These are phyloP conservation scores for Thalpophila matura DNA, from an alignment of 2,888 invertebrate species.

Conservation along the genomic window DNA sequence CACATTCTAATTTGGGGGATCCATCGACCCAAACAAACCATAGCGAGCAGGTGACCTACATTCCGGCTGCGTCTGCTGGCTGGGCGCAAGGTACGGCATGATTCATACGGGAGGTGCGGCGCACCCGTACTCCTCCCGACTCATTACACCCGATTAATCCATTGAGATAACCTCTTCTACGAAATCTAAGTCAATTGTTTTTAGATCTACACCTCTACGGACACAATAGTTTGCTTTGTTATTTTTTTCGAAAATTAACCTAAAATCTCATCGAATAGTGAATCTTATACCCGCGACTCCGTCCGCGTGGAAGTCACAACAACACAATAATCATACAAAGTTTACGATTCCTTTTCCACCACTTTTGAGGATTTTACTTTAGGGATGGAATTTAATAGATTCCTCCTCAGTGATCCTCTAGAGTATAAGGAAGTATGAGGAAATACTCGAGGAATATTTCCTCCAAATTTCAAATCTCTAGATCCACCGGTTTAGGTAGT, in stretches of 20 bases:
- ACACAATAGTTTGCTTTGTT: not conserved
- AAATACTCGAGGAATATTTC: too few relatives aligned
- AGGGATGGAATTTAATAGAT: too few relatives aligned
- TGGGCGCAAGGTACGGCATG: slow-evolving; percentile 79
- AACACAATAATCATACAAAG: too few relatives aligned
- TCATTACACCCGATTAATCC: slow-evolving; percentile 41
- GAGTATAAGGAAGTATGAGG: too few relatives aligned
- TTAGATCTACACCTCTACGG: slow-evolving; percentile 3
- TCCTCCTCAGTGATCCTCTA: too few relatives aligned
- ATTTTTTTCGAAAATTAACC: not conserved
- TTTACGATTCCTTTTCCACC: too few relatives aligned
- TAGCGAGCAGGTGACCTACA: slow-evolving; percentile 88
- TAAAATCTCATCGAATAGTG: not conserved
- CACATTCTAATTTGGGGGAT: slow-evolving; percentile 88
- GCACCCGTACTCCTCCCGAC: slow-evolving; percentile 55
- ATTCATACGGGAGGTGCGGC: slow-evolving; percentile 75
- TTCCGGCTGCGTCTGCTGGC: slow-evolving; percentile 83
- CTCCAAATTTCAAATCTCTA: too few relatives aligned
- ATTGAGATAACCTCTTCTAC: slow-evolving; percentile 20
- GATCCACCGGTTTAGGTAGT: too few relatives aligned
- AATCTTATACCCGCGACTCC: too few relatives aligned
- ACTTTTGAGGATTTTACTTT: too few relatives aligned
- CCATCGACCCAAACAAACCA: slow-evolving; percentile 86
- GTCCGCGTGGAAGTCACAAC: too few relatives aligned
- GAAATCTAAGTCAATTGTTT: not conserved